A percentile compares a stretch with the other conserved stretches of the same genome.
These are phyloP conservation scores for Psittacus erithacus DNA, from an alignment of 2,113 vertebrate species.

Conservation along the genomic window DNA sequence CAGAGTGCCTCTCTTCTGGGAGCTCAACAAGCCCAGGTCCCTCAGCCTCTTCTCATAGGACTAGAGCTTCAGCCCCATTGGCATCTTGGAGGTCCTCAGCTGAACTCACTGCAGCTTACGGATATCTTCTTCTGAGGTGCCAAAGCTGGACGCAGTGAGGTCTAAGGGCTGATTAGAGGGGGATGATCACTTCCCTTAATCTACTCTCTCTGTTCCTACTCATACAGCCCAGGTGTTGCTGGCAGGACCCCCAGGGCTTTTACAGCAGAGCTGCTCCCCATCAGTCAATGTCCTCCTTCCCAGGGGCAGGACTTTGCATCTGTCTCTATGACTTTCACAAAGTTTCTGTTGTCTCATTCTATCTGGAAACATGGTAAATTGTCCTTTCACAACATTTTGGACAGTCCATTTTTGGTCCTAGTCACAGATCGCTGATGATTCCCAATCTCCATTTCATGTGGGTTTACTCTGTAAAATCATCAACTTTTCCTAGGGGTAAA, in stretches of 20 bases:
- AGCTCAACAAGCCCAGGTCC: background rate
- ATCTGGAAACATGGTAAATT: background rate
- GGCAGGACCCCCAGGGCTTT: background rate
- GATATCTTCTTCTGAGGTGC: background rate
- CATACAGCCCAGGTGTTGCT: background rate
- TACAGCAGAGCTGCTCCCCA: background rate
- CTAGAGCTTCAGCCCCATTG: background rate
- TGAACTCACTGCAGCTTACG: background rate
- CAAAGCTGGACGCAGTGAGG: background rate
- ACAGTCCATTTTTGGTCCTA: background rate
- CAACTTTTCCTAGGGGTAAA: background rate
- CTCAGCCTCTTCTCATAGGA: background rate
- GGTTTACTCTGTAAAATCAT: background rate
- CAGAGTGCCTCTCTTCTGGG: background rate
- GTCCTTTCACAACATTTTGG: background rate
- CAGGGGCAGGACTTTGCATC: background rate
- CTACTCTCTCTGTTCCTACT: background rate
- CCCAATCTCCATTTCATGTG: background rate
- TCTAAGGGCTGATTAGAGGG: background rate
- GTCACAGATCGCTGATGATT: fast-evolving
- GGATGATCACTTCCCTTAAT: background rate
- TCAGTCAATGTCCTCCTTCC: background rate
- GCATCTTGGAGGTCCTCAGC: fast-evolving
- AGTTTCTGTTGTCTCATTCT: background rate
- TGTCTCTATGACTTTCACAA: background rate